Percentiles rank a stretch among this genome's conserved stretches.
Conservation (phyloP, 2,888 invertebrate genomes). For the Meghimatium bilineatum region DNA sequence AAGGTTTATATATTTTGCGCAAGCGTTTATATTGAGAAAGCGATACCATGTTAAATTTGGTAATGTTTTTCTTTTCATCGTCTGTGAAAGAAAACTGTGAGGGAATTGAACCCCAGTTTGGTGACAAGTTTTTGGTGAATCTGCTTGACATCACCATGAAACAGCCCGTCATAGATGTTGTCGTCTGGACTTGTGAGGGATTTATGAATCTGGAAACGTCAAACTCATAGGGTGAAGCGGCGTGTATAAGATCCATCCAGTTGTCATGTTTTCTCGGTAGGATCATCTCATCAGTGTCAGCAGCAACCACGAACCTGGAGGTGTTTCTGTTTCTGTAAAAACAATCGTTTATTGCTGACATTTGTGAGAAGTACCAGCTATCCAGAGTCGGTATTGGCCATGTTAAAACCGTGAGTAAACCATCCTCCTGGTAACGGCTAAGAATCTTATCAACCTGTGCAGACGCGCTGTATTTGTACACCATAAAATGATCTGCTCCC, state of each 20-base stretch:
- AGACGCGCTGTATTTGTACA: conserved; percentile 27
- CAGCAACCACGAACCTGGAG: conserved; percentile 23
- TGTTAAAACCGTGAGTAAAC: conserved; percentile 24
- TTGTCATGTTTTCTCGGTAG: neutral
- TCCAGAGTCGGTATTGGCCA: conserved; percentile 29
- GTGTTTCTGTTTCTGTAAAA: conserved; percentile 22
- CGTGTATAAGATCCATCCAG: conserved; percentile 1
- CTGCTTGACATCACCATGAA: neutral
- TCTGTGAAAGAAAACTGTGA: neutral
- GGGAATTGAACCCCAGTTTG: neutral
- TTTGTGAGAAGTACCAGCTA: conserved; percentile 2
- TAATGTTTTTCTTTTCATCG: neutral
- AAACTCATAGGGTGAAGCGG: neutral
- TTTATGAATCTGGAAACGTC: neutral
- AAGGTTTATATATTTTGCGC: neutral
- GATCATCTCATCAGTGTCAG: conserved; percentile 14
- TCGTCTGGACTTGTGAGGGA: neutral
- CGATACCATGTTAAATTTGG: neutral
- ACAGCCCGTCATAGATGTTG: neutral
- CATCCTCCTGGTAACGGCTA: conserved; percentile 7
- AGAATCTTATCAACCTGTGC: neutral
- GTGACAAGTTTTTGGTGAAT: neutral
- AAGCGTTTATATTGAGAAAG: neutral
- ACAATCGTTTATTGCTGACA: conserved; percentile 36
- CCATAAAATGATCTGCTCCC: conserved; percentile 39